phyloP scores from a whole-genome alignment of 64 coral and sea anemone genomes.

The Actinia tenebrosa region DNA sequence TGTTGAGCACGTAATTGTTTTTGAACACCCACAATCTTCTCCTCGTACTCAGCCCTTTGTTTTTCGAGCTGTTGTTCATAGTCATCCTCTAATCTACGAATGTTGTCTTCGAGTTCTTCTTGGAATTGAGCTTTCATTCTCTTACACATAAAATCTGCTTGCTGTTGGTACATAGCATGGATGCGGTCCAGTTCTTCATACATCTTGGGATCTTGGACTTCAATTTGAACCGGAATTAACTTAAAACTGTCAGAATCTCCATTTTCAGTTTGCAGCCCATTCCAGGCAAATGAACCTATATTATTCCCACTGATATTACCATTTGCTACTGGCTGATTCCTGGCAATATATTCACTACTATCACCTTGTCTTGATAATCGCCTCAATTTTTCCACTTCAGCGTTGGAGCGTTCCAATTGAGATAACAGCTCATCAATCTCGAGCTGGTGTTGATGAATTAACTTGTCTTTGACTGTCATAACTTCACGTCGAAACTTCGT shows the following conservation, averaged over 20 bases:
- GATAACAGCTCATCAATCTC: slow-evolving; percentile 72
- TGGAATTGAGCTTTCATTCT: slow-evolving; percentile 73
- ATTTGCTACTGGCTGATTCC: not conserved
- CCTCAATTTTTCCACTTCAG: slow-evolving; percentile 67
- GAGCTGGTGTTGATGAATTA: slow-evolving; percentile 73
- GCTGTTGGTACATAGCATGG: slow-evolving; percentile 68
- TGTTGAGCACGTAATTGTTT: slow-evolving; percentile 71
- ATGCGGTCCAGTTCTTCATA: slow-evolving; percentile 14
- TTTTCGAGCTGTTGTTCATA: slow-evolving; percentile 81
- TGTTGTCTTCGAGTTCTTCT: slow-evolving; percentile 72
- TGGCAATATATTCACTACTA: not conserved
- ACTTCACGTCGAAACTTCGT: slow-evolving; percentile 84
- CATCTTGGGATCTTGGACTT: not conserved
- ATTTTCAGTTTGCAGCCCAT: not conserved
- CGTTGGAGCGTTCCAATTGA: slow-evolving; percentile 65
- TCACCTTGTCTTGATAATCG: slow-evolving; percentile 10
- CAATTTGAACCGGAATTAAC: not conserved
- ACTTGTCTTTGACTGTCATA: slow-evolving; percentile 83
- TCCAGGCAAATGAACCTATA: not conserved
- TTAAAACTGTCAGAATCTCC: slow-evolving; percentile 18
- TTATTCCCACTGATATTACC: not conserved
- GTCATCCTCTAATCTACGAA: slow-evolving; percentile 71
- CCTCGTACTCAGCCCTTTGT: slow-evolving; percentile 70
- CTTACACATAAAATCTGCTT: slow-evolving; percentile 65
- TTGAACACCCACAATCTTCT: slow-evolving; percentile 59